Base-by-base conservation (phyloP, 1,140 invertebrate genomes). In the Drosophila littoralis region DNA sequence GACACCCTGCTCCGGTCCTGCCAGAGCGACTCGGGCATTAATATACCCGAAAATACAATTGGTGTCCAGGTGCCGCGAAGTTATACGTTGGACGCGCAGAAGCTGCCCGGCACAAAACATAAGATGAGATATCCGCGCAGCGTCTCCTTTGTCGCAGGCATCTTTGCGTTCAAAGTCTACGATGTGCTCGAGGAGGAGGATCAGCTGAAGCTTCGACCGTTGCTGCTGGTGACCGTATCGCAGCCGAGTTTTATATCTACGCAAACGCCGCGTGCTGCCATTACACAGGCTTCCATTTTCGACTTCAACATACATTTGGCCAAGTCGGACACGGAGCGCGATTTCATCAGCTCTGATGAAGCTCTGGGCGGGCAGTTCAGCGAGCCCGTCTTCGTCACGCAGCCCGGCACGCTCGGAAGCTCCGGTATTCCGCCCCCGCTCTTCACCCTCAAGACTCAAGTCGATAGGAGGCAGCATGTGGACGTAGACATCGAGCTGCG, bases 211-310 rank as follows among this genome's bases (percentile, higher is more conserved):
- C 17, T 79, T 42, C 51, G 59, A 42, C 72, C 91, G 0, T 60
- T 92, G 0, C n/a, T 92, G 0, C 28, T 75, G 1, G 2, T 91
- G 3, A 90, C 80, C 6, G 61, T 91, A 0, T 84, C 84, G 6
- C 91, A 92, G 57, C 92, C 92, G 8, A 92, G 86, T 35, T 91
- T 91, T 10, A 77, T 92, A 72, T 59, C 77, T 7, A 77, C 75
- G 0, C 83, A 91, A 57, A 90, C 81, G 32, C 51, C 81, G 1
- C 74, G 72, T 13, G 80, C 80, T 2, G 42, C 54, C 54, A 57
- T 75, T 0, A 77, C 60, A 0, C 81, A 88, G 32, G 77, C 83
- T 5, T 92, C 92, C 0, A 50, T 92, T 1, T 92, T 91, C 8
- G 78, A 92, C 52, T 60, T 92, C 0, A 91, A 79, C 28, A 35